A percentile compares a stretch with the other conserved stretches of the same genome.
Evolutionary conservation across 2,888 invertebrate genomes (phyloP).

Genomic region (Romanomermis culicivorax): DNA sequence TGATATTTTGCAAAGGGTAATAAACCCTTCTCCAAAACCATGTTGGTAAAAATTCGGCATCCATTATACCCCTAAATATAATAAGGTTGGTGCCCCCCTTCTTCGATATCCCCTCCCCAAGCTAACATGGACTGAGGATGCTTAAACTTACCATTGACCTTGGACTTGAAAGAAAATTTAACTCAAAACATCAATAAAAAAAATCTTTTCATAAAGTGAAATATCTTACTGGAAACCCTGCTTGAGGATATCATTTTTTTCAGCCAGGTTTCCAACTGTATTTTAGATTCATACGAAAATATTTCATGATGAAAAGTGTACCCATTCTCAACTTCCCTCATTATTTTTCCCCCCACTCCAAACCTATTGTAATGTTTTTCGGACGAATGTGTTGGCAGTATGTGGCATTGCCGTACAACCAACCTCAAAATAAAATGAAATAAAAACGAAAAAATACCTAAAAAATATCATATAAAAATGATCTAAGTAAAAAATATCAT

Average conservation of each 20-base stretch:
- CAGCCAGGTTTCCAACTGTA: not conserved
- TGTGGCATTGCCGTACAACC: not conserved
- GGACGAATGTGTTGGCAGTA: not conserved
- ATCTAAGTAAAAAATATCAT: too few relatives aligned
- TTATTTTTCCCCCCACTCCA: not conserved
- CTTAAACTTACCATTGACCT: not conserved
- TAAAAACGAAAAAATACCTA: too few relatives aligned
- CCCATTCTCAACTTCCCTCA: not conserved
- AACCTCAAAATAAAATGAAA: too few relatives aligned
- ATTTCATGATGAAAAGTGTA: not conserved
- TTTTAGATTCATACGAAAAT: not conserved
- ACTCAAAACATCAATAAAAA: too few relatives aligned
- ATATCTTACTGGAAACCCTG: not conserved
- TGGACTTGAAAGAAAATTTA: too few relatives aligned
- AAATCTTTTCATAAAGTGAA: too few relatives aligned
- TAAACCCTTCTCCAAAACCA: not conserved
- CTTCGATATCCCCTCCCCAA: not conserved
- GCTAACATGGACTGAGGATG: not conserved
- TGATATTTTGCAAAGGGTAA: not conserved
- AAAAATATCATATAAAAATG: too few relatives aligned
- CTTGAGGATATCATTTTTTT: not conserved
- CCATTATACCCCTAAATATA: slow-evolving; percentile 3
- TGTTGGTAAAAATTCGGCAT: not conserved
- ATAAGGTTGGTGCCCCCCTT: not conserved
- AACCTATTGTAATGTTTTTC: not conserved